These are phyloP conservation scores for Ganaspis sp. DNA, from an alignment of 1,140 invertebrate species.

Conservation along the genomic window DNA sequence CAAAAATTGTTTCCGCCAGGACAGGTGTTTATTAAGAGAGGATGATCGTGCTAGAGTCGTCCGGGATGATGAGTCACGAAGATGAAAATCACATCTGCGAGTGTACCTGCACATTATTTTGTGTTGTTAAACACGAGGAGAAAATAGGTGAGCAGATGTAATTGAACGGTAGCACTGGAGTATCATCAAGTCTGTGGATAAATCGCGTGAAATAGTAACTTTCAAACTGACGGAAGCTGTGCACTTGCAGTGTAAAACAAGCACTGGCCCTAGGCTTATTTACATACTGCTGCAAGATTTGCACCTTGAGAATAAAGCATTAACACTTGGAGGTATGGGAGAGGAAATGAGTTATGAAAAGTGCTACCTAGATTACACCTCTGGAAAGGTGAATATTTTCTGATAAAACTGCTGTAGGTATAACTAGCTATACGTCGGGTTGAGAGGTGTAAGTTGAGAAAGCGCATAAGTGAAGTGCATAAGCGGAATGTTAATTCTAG, in stretches of 20 bases:
- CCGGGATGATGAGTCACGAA: background rate
- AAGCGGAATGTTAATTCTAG: background rate
- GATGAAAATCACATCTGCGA: background rate
- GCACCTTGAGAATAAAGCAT: background rate
- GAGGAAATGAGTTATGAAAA: conserved; percentile 21
- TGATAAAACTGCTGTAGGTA: background rate
- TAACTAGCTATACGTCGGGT: background rate
- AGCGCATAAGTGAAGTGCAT: background rate
- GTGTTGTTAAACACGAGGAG: background rate
- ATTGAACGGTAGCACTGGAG: conserved; percentile 18
- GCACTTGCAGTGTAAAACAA: background rate
- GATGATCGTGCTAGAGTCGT: background rate
- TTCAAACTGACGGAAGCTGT: conserved; percentile 15
- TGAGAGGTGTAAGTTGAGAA: background rate
- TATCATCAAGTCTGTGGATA: background rate
- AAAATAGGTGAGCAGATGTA: conserved; percentile 7
- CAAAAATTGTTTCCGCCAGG: background rate
- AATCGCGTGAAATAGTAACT: conserved; percentile 22
- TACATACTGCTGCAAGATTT: background rate
- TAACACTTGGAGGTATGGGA: background rate
- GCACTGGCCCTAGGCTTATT: background rate
- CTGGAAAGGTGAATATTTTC: background rate
- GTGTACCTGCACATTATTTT: background rate
- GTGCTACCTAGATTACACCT: background rate
- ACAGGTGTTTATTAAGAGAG: conserved; percentile 4